Evolutionary conservation across 2,888 invertebrate genomes (phyloP), one percentile per base, ranked within the genome.

Genomic region (Julus scanicus): DNA sequence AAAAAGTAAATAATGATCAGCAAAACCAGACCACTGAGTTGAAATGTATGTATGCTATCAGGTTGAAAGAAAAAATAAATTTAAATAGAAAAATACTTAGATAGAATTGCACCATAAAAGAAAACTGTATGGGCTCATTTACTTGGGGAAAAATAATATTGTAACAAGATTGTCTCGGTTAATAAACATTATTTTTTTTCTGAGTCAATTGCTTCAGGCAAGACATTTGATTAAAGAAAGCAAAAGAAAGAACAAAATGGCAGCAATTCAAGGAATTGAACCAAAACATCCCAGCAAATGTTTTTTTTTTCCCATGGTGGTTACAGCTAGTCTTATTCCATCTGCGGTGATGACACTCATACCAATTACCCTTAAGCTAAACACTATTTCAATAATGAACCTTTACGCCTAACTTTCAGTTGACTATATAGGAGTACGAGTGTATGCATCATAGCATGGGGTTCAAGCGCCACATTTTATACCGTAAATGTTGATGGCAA

Each of bases 131-230:
- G 9, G n/a, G 63, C n/a, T 63, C n/a, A 15, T 63, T 63, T 63
- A n/a, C 63, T 63, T 63, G 63, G 5, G 20, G 2, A 63, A 63
- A 63, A 5, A 63, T 15, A 63, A 63, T 63, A 63, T 63, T 63
- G 63, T 63, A 63, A 63, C 63, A 63, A 63, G 63, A 63, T 63
- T 63, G 63, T 63, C 63, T 63, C 63, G 63, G 63, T 63, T 63
- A 63, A 63, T 63, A 63, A 63, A 63, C 63, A 63, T 63, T 57
- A 57, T 57, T 63, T 63, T 63, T n/a, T n/a, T 15, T 63, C 63
- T 3, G 9, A 49, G 20, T 6, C 63, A 63, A 63, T 63, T 63
- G 63, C 63, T 20, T 15, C 63, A 63, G 63, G 63, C 63, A 20
- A n/a, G 63, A 20, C 63, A 20, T 63, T 20, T 63, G 63, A 63